Base-by-base conservation (phyloP, 1,140 invertebrate genomes). In the Hylyphantes graminicola region DNA sequence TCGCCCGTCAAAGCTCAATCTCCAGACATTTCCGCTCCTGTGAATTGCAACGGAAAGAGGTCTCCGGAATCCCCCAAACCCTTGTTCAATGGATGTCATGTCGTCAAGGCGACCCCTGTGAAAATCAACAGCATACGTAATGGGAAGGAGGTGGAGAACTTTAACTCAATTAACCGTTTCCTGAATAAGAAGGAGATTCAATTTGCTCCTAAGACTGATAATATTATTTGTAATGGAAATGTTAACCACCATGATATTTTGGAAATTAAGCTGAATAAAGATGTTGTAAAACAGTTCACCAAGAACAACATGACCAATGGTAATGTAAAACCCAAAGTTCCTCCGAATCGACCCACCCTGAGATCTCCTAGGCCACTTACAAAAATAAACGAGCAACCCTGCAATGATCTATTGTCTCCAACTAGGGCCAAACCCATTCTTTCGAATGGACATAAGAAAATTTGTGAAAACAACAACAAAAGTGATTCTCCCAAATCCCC, bases 311-410 rank as follows among this genome's bases (percentile, higher is more conserved):
- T 51, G 21, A 21, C 19, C 35, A 75, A 57, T 74, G 51, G 19
- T 48, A 80, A 57, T 17, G 11, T 17, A 3, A 83, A 83, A n/a
- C 80, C 80, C 8, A 83, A 83, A 48, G 70, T 83, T n/a, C 80
- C 80, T 7, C 72, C 80, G 5, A 83, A 83, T 51, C 72, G 72
- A 55, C 80, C 80, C 7, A 11, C 61, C 2, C n/a, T 78, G 6
- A 78, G 50, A 15, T 65, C 76, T n/a, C 76, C 76, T 7, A 78
- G 55, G 35, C 61, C 63, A 5, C 63, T 65, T 54, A 76, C n/a
- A 9, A 74, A 74, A 59, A 12, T 17, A 5, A 55, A 74, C 7
- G 63, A 78, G 9, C 51, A 65, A 17, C 19, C 53, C 13, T n/a
- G 19, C 21, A 78, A 78, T 11, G 76, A 55, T 11, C 35, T 21